phyloP scores from a whole-genome alignment of 1,140 invertebrate genomes.

The Lutraria rhynchaena region DNA sequence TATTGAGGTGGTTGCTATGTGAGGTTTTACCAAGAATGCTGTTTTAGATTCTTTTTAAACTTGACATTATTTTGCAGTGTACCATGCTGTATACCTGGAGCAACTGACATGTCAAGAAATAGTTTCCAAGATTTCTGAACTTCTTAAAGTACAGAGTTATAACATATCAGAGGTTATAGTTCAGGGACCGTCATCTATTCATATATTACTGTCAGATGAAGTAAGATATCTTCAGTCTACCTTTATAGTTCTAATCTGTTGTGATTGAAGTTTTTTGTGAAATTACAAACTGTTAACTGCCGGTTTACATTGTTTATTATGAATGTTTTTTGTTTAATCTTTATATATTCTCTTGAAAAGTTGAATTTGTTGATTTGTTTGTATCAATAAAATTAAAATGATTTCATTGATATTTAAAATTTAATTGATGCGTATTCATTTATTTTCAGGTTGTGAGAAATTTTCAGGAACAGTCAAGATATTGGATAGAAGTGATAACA shows the following conservation, averaged over 20 bases:
- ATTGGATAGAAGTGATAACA: slow-evolving; percentile 32
- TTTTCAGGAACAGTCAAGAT: slow-evolving; percentile 42
- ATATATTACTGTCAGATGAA: slow-evolving; percentile 89
- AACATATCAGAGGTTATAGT: slow-evolving; percentile 87
- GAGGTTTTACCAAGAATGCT: neutral
- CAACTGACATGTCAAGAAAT: slow-evolving; percentile 87
- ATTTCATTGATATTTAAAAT: too few species aligned
- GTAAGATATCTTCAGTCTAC: too few species aligned
- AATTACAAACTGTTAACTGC: too few species aligned
- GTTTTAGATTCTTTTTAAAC: neutral
- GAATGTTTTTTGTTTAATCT: too few species aligned
- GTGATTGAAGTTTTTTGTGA: too few species aligned
- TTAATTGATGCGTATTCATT: too few species aligned
- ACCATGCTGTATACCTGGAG: slow-evolving; percentile 91
- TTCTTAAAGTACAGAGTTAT: slow-evolving; percentile 85
- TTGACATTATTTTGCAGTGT: slow-evolving; percentile 84
- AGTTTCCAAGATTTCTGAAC: slow-evolving; percentile 86
- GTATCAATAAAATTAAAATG: too few species aligned
- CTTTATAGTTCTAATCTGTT: too few species aligned
- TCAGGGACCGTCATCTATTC: slow-evolving; percentile 89
- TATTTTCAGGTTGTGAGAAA: slow-evolving; percentile 46
- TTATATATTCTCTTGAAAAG: too few species aligned
- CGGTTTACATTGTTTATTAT: too few species aligned
- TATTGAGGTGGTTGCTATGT: too few species aligned
- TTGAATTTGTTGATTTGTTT: too few species aligned